phyloP scores from a whole-genome alignment of 2,113 vertebrate species.

The Callopanchax toddi region DNA sequence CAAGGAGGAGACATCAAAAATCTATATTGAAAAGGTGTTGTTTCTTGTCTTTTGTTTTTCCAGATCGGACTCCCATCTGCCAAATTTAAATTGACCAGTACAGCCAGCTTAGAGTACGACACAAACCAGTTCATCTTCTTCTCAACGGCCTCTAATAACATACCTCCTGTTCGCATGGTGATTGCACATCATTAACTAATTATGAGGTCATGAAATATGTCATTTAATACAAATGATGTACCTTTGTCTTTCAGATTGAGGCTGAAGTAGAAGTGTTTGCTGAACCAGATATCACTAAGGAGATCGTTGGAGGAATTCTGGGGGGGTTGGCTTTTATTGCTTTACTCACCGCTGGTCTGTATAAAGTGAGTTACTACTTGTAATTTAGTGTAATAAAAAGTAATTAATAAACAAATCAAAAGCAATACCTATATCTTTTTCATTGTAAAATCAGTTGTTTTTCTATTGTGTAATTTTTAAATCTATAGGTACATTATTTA shows the following conservation, averaged over 20 bases:
- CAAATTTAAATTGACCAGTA: slow-evolving; percentile 72
- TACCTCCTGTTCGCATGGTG: slow-evolving; percentile 72
- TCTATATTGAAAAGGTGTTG: too few species aligned
- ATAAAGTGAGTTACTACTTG: slow-evolving; percentile 73
- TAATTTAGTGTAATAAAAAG: neutral
- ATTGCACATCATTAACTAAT: neutral
- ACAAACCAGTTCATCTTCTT: slow-evolving; percentile 72
- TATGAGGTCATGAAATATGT: too few species aligned
- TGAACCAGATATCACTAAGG: slow-evolving; percentile 68
- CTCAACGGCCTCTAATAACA: slow-evolving; percentile 56
- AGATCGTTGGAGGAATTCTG: slow-evolving; percentile 75
- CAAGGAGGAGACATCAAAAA: too few species aligned
- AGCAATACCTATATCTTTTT: too few species aligned
- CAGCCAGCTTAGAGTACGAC: slow-evolving; percentile 76
- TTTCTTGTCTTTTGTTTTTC: neutral
- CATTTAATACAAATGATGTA: neutral
- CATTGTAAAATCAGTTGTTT: too few species aligned
- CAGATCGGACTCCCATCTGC: slow-evolving; percentile 64
- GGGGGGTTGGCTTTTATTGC: slow-evolving; percentile 81
- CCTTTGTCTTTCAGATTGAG: slow-evolving; percentile 62
- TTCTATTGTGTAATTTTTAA: too few species aligned
- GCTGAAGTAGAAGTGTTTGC: slow-evolving; percentile 77
- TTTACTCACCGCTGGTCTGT: slow-evolving; percentile 74
- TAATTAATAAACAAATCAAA: too few species aligned
- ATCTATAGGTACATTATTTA: too few species aligned